phyloP scores from a whole-genome alignment of 2,113 vertebrate genomes.

The Megaptera novaeangliae region DNA sequence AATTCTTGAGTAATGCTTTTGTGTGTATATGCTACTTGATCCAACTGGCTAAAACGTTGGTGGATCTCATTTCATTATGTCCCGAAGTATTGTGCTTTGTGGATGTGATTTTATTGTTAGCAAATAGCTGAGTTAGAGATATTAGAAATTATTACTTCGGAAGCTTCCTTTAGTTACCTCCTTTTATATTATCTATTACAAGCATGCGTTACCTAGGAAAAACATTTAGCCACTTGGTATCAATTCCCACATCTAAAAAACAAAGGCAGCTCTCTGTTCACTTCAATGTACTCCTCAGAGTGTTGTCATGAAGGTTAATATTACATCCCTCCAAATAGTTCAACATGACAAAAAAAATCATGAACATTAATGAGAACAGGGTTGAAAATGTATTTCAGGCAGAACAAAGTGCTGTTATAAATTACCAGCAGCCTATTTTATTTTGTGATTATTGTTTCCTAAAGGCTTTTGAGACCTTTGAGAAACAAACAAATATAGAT shows the following conservation, averaged over 20 bases:
- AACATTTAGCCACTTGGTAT: neutral
- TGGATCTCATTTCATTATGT: neutral
- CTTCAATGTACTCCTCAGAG: neutral
- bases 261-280: constrained; percentile 8
- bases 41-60: neutral
- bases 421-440: constrained; percentile 27
- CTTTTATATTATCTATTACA: neutral
- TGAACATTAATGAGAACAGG: constrained; percentile 1
- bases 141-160: constrained; percentile 20
- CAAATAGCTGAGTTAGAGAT: neutral
- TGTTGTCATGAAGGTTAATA: constrained; percentile 19
- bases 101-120: neutral
- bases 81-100: neutral
- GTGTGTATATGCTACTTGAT: neutral
- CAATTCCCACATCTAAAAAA: neutral
- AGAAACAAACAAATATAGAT: neutral
- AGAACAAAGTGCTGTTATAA: constrained; percentile 1
- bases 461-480: neutral
- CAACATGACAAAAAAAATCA: constrained; percentile 1
- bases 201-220: neutral
- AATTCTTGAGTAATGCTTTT: neutral
- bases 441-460: constrained; percentile 31
- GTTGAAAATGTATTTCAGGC: constrained; percentile 12
- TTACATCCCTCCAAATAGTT: neutral
- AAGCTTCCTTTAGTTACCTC: neutral